These are phyloP conservation scores for Mesocentrotus franciscanus DNA, from an alignment of 53 echinoderm and acorn worm genomes.

Conservation along the genomic window DNA sequence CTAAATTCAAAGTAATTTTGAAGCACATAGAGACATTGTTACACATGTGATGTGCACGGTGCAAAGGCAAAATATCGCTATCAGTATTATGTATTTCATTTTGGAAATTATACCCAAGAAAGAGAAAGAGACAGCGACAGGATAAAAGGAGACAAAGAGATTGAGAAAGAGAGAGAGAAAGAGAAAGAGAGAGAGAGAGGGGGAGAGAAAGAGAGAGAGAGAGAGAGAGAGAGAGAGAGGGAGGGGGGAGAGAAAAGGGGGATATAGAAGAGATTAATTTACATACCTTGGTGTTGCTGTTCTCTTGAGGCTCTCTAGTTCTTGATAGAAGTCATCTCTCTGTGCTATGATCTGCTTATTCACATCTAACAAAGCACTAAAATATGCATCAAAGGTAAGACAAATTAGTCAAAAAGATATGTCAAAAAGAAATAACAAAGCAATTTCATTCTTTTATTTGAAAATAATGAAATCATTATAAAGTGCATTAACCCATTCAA, in stretches of 20 bases:
- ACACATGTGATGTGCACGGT: neutral
- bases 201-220: neutral
- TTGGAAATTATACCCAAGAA: too few species aligned
- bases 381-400: neutral
- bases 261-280: neutral
- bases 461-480: neutral
- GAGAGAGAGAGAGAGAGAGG: neutral
- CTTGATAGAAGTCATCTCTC: conserved; percentile 90
- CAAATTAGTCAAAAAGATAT: neutral
- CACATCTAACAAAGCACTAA: conserved; percentile 84
- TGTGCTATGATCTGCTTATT: conserved; percentile 80
- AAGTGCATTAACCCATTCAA: neutral
- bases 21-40: neutral
- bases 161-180: neutral
- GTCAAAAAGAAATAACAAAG: neutral
- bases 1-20: neutral
- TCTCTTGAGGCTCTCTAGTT: conserved; percentile 88
- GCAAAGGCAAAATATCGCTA: neutral
- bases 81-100: too few species aligned
- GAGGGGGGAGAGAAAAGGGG: neutral
- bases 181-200: neutral
- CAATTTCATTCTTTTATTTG: neutral
- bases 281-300: conserved; percentile 94
- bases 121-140: neutral
- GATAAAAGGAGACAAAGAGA: neutral